phyloP scores from a whole-genome alignment of 2,888 invertebrate species.

The Agapostemon virescens region DNA sequence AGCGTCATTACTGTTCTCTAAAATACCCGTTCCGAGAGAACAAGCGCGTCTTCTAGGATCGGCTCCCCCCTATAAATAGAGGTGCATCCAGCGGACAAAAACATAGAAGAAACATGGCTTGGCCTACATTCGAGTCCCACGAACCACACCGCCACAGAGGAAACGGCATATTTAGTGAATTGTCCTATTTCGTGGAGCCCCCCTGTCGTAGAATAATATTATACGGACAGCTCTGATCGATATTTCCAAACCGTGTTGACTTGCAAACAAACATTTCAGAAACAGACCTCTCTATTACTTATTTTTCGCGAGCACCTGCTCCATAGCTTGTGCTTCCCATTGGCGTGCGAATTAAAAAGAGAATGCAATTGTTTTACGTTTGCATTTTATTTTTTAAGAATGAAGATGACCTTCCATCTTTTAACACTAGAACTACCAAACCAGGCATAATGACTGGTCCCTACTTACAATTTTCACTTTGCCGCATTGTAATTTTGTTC shows the following conservation, averaged over 20 bases:
- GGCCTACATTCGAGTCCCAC: constrained; percentile 63
- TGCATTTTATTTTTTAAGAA: no score
- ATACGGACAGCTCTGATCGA: constrained; percentile 54
- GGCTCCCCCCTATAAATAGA: constrained; percentile 55
- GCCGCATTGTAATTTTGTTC: no score
- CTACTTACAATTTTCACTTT: no score
- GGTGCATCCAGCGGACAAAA: constrained; percentile 52
- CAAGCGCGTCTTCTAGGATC: constrained; percentile 47
- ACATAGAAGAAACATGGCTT: constrained; percentile 58
- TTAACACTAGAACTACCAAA: no score
- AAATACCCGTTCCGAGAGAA: constrained; percentile 28
- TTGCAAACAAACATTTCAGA: background rate
- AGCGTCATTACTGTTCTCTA: constrained; percentile 38
- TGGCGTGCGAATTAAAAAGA: background rate
- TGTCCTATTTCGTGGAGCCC: constrained; percentile 72
- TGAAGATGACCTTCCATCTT: no score
- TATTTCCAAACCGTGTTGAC: background rate
- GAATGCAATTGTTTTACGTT: no score
- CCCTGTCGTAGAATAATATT: constrained; percentile 67
- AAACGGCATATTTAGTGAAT: constrained; percentile 72
- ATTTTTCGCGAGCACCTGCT: background rate
- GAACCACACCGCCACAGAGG: constrained; percentile 32
- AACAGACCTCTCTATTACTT: background rate
- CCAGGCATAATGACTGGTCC: no score
- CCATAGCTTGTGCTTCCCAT: background rate